A percentile compares a stretch with the other conserved stretches of the same genome.
Conservation (phyloP, 2,888 invertebrate genomes). For the Timema podura region DNA sequence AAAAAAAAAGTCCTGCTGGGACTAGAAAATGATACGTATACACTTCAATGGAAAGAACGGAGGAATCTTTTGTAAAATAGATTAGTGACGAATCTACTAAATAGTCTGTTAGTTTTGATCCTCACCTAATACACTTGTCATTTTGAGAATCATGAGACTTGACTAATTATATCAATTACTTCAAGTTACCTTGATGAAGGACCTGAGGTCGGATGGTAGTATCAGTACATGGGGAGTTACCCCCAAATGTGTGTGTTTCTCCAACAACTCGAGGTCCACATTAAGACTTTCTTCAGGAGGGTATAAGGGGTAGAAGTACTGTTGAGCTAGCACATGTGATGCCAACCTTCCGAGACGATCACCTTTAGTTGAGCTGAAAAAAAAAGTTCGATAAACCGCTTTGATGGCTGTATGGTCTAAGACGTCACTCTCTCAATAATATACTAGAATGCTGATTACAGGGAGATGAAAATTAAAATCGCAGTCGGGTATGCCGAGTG, state of each 20-base stretch:
- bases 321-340: conserved; percentile 70
- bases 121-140: background rate
- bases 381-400: no score
- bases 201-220: conserved; percentile 78
- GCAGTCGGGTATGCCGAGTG: no score
- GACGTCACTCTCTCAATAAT: no score
- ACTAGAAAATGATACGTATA: no score
- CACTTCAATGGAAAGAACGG: no score
- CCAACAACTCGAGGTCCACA: conserved; percentile 68
- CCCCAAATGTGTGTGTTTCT: conserved; percentile 65
- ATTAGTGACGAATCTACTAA: no score
- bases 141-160: conserved; percentile 5
- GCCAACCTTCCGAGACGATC: conserved; percentile 75
- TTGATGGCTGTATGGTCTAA: no score
- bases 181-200: conserved; percentile 67
- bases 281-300: conserved; percentile 64
- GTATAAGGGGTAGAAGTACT: conserved; percentile 76
- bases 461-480: no score
- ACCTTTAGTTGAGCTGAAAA: background rate
- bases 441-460: no score
- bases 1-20: no score
- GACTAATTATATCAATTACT: conserved; percentile 1
- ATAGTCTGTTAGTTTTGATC: no score
- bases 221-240: conserved; percentile 76
- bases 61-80: no score